These are phyloP conservation scores for Cydia amplana DNA, from an alignment of 1,140 invertebrate species.

Conservation along the genomic window DNA sequence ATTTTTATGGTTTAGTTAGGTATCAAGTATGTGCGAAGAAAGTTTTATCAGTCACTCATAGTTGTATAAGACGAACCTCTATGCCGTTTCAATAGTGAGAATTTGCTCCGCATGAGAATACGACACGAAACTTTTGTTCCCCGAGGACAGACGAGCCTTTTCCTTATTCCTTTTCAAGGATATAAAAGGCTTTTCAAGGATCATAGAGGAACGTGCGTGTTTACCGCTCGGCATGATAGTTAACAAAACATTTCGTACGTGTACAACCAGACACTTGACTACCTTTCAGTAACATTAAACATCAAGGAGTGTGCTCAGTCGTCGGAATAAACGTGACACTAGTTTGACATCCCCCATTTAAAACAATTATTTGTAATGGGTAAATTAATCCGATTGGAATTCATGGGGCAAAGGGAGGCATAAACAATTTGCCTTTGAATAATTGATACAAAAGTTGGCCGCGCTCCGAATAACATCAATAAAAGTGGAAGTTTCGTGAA, in stretches of 20 bases:
- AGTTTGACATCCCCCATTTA: neutral
- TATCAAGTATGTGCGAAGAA: neutral
- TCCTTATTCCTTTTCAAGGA: constrained; percentile 42
- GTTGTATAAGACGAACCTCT: constrained; percentile 5
- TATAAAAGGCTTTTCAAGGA: constrained; percentile 42
- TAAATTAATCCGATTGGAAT: constrained; percentile 22
- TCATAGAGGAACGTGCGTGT: constrained; percentile 36
- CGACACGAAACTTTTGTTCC: constrained; percentile 42
- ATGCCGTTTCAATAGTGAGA: constrained; percentile 26
- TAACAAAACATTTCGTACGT: constrained; percentile 36
- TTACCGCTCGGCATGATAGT: constrained; percentile 36
- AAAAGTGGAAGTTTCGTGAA: constrained; percentile 43
- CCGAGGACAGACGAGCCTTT: constrained; percentile 40
- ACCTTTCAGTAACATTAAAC: constrained; percentile 10
- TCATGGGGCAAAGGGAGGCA: constrained; percentile 4
- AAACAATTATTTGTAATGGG: constrained; percentile 5
- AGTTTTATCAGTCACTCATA: constrained; percentile 21
- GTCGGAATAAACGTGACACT: neutral
- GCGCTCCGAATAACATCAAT: constrained; percentile 34
- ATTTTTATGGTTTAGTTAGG: neutral
- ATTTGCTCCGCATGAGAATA: constrained; percentile 38
- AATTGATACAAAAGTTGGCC: constrained; percentile 47
- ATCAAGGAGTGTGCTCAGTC: neutral
- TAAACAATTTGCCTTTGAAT: constrained; percentile 30
- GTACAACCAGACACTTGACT: constrained; percentile 13